Conservation (phyloP, 2,113 vertebrate species). For the Seriola dumerili region DNA sequence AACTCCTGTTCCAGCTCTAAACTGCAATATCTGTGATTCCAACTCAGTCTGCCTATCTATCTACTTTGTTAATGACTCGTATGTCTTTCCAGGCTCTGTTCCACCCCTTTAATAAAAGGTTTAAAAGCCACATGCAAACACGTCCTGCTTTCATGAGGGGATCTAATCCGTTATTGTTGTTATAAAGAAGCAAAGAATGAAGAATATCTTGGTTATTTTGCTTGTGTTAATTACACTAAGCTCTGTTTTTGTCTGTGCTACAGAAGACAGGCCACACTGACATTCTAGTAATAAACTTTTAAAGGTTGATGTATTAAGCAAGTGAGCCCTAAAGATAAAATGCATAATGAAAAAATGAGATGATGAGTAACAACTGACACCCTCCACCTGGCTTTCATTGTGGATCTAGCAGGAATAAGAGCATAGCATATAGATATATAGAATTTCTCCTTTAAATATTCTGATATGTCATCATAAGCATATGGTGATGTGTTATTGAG, state of each 20-base stretch:
- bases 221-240: constrained; percentile 8
- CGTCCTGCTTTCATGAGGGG: neutral
- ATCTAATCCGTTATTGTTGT: constrained; percentile 2
- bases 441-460: neutral
- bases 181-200: neutral
- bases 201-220: neutral
- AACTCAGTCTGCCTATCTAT: neutral
- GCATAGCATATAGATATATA: neutral
- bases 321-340: neutral
- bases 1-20: neutral
- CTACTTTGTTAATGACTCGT: neutral
- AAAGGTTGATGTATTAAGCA: neutral
- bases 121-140: constrained; percentile 4
- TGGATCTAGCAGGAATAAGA: neutral
- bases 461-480: neutral
- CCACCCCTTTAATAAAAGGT: constrained; percentile 10
- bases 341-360: neutral
- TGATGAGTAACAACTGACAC: neutral
- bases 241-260: constrained; percentile 1
- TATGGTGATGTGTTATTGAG: neutral
- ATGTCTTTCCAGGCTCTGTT: constrained; percentile 7
- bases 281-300: neutral
- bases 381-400: neutral
- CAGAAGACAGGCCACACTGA: neutral
- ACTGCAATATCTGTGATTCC: neutral